phyloP scores from a whole-genome alignment of 2,797 vertebrate genomes.

The Phaenicophaeus curvirostris region DNA sequence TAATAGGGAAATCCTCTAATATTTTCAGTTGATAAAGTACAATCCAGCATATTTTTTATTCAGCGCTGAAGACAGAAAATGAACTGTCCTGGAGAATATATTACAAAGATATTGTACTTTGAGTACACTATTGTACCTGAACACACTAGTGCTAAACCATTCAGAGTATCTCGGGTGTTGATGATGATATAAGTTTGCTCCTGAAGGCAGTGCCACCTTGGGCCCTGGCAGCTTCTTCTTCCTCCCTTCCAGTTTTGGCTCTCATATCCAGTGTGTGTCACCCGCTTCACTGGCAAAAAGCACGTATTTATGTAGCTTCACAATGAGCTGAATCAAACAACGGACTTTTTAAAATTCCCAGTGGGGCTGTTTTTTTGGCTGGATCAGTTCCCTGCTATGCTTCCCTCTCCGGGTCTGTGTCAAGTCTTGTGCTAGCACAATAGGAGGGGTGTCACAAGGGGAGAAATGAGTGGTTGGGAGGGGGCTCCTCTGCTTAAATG shows the following conservation, averaged over 20 bases:
- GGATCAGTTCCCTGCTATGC: neutral
- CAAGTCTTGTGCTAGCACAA: neutral
- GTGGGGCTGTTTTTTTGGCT: neutral
- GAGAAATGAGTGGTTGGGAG: neutral
- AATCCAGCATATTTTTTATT: neutral
- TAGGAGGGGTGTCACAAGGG: neutral
- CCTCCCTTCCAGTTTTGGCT: neutral
- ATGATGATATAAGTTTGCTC: neutral
- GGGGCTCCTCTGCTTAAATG: rapidly evolving
- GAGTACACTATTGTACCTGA: neutral
- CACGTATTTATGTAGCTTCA: neutral
- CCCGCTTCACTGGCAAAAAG: neutral
- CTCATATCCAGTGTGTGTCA: neutral
- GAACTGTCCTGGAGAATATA: neutral
- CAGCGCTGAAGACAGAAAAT: neutral
- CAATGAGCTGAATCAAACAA: neutral
- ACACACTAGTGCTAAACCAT: neutral
- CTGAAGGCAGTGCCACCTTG: neutral
- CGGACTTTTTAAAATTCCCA: neutral
- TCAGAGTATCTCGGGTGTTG: neutral
- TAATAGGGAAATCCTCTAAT: neutral
- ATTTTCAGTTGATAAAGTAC: neutral
- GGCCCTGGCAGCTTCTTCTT: neutral
- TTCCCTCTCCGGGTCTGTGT: neutral
- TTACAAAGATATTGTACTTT: slow-evolving; percentile 8